Conservation (phyloP, 2,797 vertebrate species). For the Synaphobranchus kaupii region DNA sequence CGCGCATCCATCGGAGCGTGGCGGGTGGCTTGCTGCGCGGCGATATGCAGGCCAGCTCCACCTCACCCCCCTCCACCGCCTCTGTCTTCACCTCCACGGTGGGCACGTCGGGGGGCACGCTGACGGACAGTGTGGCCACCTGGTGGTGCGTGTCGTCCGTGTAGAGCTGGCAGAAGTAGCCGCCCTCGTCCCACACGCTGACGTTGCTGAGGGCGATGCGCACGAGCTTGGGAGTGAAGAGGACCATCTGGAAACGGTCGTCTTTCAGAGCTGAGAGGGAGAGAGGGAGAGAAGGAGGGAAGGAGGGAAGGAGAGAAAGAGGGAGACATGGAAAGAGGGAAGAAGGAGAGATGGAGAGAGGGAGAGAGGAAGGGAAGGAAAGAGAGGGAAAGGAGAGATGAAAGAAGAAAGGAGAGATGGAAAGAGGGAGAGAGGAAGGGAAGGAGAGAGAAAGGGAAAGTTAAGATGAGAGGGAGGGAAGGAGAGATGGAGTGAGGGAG, state of each 20-base stretch:
- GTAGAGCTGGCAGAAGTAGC: constrained; percentile 94
- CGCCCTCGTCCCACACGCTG: constrained; percentile 86
- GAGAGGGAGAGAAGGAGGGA: constrained; percentile 5
- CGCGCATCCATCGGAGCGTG: constrained; percentile 82
- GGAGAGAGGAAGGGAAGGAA: background rate
- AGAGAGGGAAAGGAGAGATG: constrained; percentile 13
- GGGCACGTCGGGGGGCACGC: constrained; percentile 84
- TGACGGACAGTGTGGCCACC: constrained; percentile 82
- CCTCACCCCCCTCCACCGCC: constrained; percentile 85
- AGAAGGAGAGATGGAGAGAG: background rate
- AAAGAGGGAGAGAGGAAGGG: background rate
- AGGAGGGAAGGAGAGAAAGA: background rate
- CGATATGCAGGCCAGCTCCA: constrained; percentile 82
- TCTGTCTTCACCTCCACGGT: constrained; percentile 84
- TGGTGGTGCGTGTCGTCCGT: constrained; percentile 89
- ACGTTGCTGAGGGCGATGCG: constrained; percentile 84
- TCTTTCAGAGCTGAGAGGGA: constrained; percentile 82
- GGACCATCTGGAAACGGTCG: constrained; percentile 88
- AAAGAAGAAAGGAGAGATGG: background rate
- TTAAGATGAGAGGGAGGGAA: background rate
- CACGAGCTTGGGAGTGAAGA: constrained; percentile 83
- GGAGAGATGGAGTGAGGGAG: background rate
- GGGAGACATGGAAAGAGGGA: background rate
- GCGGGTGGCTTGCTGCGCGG: constrained; percentile 84
- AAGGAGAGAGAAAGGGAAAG: constrained; percentile 9